Evolutionary conservation across 2,113 vertebrate genomes (phyloP), one percentile per base, ranked within the genome.

Genomic region (Butorides virescens): DNA sequence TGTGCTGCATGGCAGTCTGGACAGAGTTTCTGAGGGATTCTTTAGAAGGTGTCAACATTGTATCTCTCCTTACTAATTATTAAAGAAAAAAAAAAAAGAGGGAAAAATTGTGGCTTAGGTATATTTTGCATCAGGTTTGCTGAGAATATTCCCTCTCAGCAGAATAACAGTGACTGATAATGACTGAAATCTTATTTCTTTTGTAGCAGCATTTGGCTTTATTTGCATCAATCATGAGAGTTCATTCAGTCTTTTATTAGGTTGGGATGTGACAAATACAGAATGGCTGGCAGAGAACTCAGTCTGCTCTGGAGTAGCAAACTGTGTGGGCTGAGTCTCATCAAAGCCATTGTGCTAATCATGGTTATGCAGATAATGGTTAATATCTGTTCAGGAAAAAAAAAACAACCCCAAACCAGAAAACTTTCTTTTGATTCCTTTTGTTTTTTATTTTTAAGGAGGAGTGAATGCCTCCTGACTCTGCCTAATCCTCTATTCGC

Each of bases 341-440:
- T 97, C 94, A 97, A 85, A 94, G 70, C 84, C 81, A 95, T 96
- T 96, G 93, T 96, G 77, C 62, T 95, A 66, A 94, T 95, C 66
- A 56, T 87, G 47, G 84, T 85, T 91, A 56, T 61, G 67, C 36
- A 78, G 87, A 94, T 72, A 92, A 92, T 68, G 23, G 73, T 52
- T 91, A 92, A 72, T 79, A 97, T 68, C 47, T 92, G 68, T 56
- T 75, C 68, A 72, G 65, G 10, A 74, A 67, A 81, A 81, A 62
- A 66, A 61, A 25, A 6, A 46, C n/a, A n/a, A n/a, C n/a, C n/a
- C 44, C 44, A 46, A 46, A 21, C 9, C 47, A 61, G 59, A 59
- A 25, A 5, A 3, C 6, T 55, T 47, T 67, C 4, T 75, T 76
- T 80, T 75, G 7, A 56, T 75, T 87, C 30, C 4, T 62, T 86